Evolutionary conservation across 2,113 vertebrate genomes (phyloP).

Genomic region (Motacilla alba): DNA sequence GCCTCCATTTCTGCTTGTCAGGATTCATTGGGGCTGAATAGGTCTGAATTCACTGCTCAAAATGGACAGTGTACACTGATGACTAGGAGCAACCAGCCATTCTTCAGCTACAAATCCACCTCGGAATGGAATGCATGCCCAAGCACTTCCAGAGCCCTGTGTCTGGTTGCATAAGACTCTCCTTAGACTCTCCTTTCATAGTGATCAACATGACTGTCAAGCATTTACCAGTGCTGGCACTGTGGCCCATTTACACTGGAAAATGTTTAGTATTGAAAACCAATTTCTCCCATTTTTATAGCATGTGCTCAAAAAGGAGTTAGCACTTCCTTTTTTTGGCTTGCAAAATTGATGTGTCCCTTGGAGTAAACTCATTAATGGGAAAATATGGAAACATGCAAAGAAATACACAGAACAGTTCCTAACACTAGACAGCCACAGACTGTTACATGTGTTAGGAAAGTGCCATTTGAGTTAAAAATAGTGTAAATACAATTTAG

Average conservation of each 20-base stretch:
- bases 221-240: background rate
- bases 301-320: background rate
- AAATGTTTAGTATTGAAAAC: background rate
- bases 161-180: background rate
- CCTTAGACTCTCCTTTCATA: background rate
- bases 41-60: background rate
- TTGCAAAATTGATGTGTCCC: background rate
- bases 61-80: slow-evolving; percentile 17
- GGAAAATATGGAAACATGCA: background rate
- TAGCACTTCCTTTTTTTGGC: background rate
- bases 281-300: background rate
- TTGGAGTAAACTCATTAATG: background rate
- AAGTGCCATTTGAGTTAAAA: background rate
- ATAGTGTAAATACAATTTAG: background rate
- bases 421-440: background rate
- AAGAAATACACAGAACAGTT: background rate
- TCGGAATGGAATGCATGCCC: background rate
- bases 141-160: slow-evolving; percentile 4
- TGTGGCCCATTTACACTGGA: background rate
- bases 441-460: background rate
- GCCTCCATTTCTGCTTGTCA: slow-evolving; percentile 60
- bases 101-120: background rate
- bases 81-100: slow-evolving; percentile 4
- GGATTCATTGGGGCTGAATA: slow-evolving; percentile 24
- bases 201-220: slow-evolving; percentile 29